Base-by-base conservation (phyloP, 2,113 vertebrate species). In the Azemiops feae region DNA sequence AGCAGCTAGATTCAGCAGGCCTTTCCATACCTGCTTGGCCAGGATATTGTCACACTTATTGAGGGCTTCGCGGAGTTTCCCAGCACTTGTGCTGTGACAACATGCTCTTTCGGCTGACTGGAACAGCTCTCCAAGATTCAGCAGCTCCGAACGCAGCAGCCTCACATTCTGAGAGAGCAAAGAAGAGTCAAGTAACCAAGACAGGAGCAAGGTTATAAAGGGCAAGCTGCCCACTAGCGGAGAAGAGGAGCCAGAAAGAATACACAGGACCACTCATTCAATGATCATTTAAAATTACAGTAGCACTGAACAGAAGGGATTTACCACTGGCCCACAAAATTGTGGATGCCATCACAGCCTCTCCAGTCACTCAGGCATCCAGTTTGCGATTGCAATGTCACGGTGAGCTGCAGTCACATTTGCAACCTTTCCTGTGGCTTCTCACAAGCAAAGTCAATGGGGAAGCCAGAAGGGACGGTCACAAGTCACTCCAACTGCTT, bases 71-170 rank as follows among this genome's bases (percentile, higher is more conserved):
- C 99, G 98, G 86, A 99, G 98, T 88, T 96, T 98, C 53, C 98
- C 98, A 39, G 98, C 99, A 7, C 98, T 98, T 0, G 99, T 99
- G 93, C 98, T 99, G 93, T 98, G 98, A 94, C 99, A 99, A 94
- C 99, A 99, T 0, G 98, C 99, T 91, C 99, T 96, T 96, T 98
- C 99, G 20, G 98, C 98, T 30, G 98, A 97, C 97, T 99, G 99
- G 91, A 99, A 98, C 87, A 97, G 98, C 11, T 95, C 10, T 0
- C 98, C 98, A 87, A 99, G 97, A 91, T 96, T 98, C 92, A 98
- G 98, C 89, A 99, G 88, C 89, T 99, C 98, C 89, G 95, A 94
- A 10, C 98, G 98, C 94, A 99, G 97, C 96, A 98, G 89, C 86
- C 98, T 98, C 92, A 99, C 96, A 39, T 98, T 99, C 99, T 99